Evolutionary conservation across 1,140 invertebrate genomes (phyloP).

Genomic region (Drosophila neocordata): DNA sequence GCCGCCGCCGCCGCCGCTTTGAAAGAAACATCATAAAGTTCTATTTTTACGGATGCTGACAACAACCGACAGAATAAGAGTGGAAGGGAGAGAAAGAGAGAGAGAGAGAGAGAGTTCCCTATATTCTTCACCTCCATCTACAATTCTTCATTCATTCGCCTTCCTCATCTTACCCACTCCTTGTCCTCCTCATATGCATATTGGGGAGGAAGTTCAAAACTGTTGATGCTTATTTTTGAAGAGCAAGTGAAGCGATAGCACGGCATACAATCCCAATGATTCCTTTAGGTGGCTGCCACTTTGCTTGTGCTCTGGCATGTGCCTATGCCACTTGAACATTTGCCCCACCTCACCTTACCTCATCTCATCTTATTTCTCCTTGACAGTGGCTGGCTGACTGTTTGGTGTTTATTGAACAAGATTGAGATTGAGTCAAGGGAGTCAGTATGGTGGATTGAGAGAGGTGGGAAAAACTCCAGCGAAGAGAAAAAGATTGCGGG

Average conservation of each 20-base stretch:
- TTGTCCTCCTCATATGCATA: background rate
- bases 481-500: conserved; percentile 22
- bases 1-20: conserved; percentile 47
- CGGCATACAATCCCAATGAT: conserved; percentile 9
- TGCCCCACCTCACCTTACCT: background rate
- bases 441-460: background rate
- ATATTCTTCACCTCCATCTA: background rate
- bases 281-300: conserved; percentile 70
- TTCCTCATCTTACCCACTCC: too few relatives aligned
- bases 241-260: conserved; percentile 57
- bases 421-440: conserved; percentile 14
- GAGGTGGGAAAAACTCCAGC: conserved; percentile 25
- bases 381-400: conserved; percentile 36
- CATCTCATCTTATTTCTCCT: background rate
- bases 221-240: conserved; percentile 55
- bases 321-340: conserved; percentile 55
- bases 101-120: too few relatives aligned
- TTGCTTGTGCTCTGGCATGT: conserved; percentile 59
- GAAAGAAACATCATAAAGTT: conserved; percentile 70
- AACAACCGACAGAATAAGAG: conserved; percentile 31
- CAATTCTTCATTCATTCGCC: background rate
- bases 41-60: conserved; percentile 62
- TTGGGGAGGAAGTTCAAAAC: conserved; percentile 38
- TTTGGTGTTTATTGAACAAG: conserved; percentile 25
- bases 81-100: conserved; percentile 13